Percentiles rank a stretch among this genome's conserved stretches.
These are phyloP conservation scores for Trichopoda pennipes DNA, from an alignment of 2,888 invertebrate genomes.

Conservation along the genomic window DNA sequence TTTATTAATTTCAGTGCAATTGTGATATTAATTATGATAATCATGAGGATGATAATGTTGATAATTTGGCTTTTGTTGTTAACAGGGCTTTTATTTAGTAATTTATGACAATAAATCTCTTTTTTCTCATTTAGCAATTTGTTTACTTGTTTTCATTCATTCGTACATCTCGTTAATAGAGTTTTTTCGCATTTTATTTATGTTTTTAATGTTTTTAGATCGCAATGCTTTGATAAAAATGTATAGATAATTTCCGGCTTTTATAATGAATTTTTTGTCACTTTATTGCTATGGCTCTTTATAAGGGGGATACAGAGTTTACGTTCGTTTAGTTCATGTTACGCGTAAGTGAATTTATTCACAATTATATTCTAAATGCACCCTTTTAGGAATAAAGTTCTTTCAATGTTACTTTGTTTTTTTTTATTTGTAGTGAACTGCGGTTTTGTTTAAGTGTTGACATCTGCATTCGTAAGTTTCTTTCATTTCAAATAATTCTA, in stretches of 20 bases:
- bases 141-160: slow-evolving; percentile 1
- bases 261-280: slow-evolving; percentile 31
- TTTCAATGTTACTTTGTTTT: slow-evolving; percentile 28
- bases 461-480: slow-evolving; percentile 41
- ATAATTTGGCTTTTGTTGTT: slow-evolving; percentile 42
- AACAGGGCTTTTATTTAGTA: slow-evolving; percentile 53
- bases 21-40: neutral
- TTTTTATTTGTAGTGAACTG: slow-evolving; percentile 33
- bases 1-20: slow-evolving; percentile 1
- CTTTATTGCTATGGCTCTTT: neutral
- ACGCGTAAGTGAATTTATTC: slow-evolving; percentile 61
- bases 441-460: slow-evolving; percentile 66
- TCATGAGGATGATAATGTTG: slow-evolving; percentile 4
- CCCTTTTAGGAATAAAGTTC: slow-evolving; percentile 15
- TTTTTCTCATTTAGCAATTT: slow-evolving; percentile 3
- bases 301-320: neutral
- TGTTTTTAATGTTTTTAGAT: slow-evolving; percentile 41
- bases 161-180: neutral
- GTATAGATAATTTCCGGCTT: slow-evolving; percentile 67
- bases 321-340: slow-evolving; percentile 31
- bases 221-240: slow-evolving; percentile 52
- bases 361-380: slow-evolving; percentile 50
- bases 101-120: slow-evolving; percentile 51
- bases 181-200: slow-evolving; percentile 12
- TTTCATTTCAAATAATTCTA: slow-evolving; percentile 42